phyloP scores from a whole-genome alignment of 2,888 invertebrate genomes.

The Conus canariensis region DNA sequence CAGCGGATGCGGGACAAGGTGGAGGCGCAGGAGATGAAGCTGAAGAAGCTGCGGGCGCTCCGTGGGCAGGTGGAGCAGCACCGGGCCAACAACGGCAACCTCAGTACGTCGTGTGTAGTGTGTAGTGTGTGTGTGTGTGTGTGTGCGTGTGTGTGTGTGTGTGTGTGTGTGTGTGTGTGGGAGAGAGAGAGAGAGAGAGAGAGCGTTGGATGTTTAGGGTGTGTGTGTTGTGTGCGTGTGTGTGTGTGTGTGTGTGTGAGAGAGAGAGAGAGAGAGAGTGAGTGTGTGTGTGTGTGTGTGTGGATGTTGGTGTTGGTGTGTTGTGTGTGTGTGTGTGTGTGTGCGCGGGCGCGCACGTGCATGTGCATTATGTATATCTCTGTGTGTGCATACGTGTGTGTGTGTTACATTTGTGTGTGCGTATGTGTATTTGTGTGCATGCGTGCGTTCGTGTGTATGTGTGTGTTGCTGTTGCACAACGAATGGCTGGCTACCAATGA shows the following conservation, averaged over 20 bases:
- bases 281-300: not conserved
- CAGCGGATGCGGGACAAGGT: constrained; percentile 87
- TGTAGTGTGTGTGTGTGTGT: not conserved
- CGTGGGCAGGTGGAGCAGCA: constrained; percentile 93
- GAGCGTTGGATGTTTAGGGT: not conserved
- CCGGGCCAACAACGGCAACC: constrained; percentile 85
- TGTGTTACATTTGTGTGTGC: not conserved
- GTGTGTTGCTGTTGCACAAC: too few species aligned
- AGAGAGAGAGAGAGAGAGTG: too few species aligned
- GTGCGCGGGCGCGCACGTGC: not conserved
- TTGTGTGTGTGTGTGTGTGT: not conserved
- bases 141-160: not conserved
- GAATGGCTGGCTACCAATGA: too few species aligned
- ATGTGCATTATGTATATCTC: too few species aligned
- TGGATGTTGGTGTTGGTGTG: not conserved
- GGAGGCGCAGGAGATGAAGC: constrained; percentile 95
- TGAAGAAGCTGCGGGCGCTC: constrained; percentile 93
- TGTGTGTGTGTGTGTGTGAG: too few species aligned
- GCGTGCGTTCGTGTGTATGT: too few species aligned
- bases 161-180: not conserved
- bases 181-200: not conserved
- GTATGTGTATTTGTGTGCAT: too few species aligned
- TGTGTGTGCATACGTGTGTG: not conserved
- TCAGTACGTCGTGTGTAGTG: constrained; percentile 69
- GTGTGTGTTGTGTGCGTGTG: not conserved